phyloP scores from a whole-genome alignment of 1,140 invertebrate species.

The Coptotermes formosanus region DNA sequence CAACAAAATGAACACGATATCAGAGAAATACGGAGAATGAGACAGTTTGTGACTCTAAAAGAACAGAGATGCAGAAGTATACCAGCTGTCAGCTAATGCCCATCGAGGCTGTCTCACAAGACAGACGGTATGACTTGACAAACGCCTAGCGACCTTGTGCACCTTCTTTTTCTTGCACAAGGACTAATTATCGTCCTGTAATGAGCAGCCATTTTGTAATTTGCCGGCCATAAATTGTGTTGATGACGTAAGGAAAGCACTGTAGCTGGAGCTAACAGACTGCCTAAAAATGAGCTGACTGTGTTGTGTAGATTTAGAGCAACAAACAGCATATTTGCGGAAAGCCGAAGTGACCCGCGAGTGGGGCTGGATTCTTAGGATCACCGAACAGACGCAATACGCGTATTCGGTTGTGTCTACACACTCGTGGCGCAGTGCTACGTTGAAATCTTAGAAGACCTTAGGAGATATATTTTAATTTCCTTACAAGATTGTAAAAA shows the following conservation, averaged over 20 bases:
- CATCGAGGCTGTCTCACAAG: too few species aligned
- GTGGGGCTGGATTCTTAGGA: neutral
- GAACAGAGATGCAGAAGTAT: neutral
- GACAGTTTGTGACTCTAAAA: neutral
- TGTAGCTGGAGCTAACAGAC: neutral
- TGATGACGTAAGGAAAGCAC: neutral
- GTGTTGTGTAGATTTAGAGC: neutral
- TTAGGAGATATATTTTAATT: too few species aligned
- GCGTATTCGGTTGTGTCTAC: too few species aligned
- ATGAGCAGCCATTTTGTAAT: neutral
- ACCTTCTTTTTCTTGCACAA: neutral
- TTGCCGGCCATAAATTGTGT: neutral
- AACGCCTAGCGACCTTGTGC: neutral
- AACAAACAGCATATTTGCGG: neutral
- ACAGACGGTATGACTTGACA: neutral
- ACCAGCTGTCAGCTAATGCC: too few species aligned
- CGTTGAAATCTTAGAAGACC: too few species aligned
- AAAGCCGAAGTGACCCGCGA: neutral
- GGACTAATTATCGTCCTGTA: neutral
- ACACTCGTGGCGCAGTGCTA: too few species aligned
- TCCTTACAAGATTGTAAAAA: too few species aligned
- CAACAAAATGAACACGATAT: neutral
- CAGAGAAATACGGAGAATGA: neutral
- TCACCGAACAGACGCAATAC: neutral
- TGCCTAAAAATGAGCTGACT: neutral